Evolutionary conservation across 2,113 vertebrate species (phyloP), one percentile per base, ranked within the genome.

Genomic region (Crotalus horridus): DNA sequence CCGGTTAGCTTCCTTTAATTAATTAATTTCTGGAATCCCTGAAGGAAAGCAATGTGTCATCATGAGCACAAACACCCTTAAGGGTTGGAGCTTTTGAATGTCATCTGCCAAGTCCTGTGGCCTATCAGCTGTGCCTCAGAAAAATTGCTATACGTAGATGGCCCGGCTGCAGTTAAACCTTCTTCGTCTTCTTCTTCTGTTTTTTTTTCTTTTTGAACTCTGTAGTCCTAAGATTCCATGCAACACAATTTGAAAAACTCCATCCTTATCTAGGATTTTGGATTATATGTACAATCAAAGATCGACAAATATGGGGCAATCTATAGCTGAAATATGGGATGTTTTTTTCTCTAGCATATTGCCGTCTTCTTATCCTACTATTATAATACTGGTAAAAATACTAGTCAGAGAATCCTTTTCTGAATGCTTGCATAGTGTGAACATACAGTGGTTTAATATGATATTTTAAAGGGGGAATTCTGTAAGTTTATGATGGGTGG

Each of bases 341-440:
- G 58, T 90, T 85, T 90, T 96, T 64, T 61, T 54, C n/a, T 91
- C 1, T 85, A 33, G 23, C 1, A 89, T 94, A 93, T 93, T 92
- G 91, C 0, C 2, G 58, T 61, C 26, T 85, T 24, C 21, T 53
- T 94, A 95, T 95, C 90, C 59, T 74, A 33, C 21, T 54, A 58
- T 6, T 46, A 2, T 54, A 92, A 4, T 17, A 55, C 39, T 39
- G 13, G 64, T 90, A 91, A 17, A 92, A 48, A 92, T 93, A 39
- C 54, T 94, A 95, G 91, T 88, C 88, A 94, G 93, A 91, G 53
- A 95, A 94, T 96, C 58, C 55, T 94, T 48, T 89, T 58, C 85
- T 95, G 81, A 92, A 93, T 94, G 61, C 85, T 92, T 74, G 15
- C 69, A 20, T 74, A 20, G 2, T 39, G 13, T 39, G n/a, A 81